These are phyloP conservation scores for Heliconius ismenius DNA, from an alignment of 2,888 invertebrate genomes.

Conservation along the genomic window DNA sequence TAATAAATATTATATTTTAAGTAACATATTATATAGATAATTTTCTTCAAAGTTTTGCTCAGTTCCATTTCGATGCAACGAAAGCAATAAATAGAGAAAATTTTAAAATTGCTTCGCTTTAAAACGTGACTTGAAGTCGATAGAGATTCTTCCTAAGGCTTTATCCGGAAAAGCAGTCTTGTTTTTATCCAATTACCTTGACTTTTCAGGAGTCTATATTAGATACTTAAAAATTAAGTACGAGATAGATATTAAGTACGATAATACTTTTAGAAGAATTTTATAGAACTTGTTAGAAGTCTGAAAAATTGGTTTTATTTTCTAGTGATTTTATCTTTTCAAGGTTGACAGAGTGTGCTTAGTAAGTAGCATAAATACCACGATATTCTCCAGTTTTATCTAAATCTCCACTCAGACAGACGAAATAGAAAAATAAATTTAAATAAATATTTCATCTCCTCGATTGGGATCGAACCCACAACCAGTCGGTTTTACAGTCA, in stretches of 20 bases:
- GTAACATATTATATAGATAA: neutral
- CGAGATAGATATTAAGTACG: slow-evolving; percentile 12
- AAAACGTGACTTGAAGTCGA: slow-evolving; percentile 38
- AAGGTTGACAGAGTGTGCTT: no score
- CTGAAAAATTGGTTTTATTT: neutral
- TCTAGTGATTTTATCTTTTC: neutral
- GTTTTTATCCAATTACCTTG: slow-evolving; percentile 27
- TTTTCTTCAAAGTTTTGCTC: slow-evolving; percentile 11
- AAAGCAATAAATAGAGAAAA: slow-evolving; percentile 36
- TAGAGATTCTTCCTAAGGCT: slow-evolving; percentile 28
- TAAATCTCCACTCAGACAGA: no score
- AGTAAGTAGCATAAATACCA: no score
- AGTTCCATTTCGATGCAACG: slow-evolving; percentile 28
- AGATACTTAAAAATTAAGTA: slow-evolving; percentile 2
- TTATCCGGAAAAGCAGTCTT: slow-evolving; percentile 18
- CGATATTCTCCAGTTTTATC: no score
- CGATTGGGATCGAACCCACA: no score
- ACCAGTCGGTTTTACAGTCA: no score
- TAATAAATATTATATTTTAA: neutral
- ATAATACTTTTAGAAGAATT: neutral
- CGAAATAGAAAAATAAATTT: no score
- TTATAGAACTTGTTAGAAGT: neutral
- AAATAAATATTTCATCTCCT: no score
- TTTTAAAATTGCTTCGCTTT: slow-evolving; percentile 40
- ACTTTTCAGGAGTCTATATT: slow-evolving; percentile 10